Percentiles rank a stretch among this genome's conserved stretches.
Evolutionary conservation across 2,113 vertebrate genomes (phyloP).

Genomic region (Pandion haliaetus): DNA sequence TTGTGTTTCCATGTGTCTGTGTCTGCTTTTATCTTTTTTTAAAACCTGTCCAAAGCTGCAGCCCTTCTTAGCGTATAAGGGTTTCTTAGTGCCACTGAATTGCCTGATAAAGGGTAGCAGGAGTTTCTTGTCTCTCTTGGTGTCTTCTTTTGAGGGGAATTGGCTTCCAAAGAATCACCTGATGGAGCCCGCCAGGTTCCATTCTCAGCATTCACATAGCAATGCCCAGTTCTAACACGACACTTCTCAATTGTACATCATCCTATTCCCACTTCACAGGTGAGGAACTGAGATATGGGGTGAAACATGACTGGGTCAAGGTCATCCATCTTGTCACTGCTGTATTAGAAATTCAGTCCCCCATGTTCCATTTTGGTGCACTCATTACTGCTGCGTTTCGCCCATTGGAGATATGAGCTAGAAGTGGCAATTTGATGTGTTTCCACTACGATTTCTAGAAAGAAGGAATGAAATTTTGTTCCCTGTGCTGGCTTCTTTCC

Average conservation of each 20-base stretch:
- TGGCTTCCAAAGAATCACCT: background rate
- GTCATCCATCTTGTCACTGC: background rate
- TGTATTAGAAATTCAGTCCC: background rate
- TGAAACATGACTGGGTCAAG: background rate
- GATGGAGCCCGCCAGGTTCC: background rate
- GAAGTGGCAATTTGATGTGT: background rate
- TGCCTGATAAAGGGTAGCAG: background rate
- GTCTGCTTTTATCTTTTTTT: slow-evolving; percentile 34
- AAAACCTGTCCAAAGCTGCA: background rate
- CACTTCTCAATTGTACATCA: background rate
- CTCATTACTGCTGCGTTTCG: background rate
- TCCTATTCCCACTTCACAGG: background rate
- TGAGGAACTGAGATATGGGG: background rate
- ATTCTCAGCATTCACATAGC: background rate
- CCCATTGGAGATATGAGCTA: background rate
- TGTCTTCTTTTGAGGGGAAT: background rate
- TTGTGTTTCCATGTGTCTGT: background rate
- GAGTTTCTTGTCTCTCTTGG: background rate
- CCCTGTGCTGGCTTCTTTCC: background rate
- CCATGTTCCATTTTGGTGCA: background rate
- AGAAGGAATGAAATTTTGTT: background rate
- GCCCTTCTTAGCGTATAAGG: background rate
- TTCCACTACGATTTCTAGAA: background rate
- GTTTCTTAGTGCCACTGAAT: background rate
- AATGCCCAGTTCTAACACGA: background rate